These are phyloP conservation scores for Agrenia bidenticulata DNA, from an alignment of 2,888 invertebrate species.

Conservation along the genomic window DNA sequence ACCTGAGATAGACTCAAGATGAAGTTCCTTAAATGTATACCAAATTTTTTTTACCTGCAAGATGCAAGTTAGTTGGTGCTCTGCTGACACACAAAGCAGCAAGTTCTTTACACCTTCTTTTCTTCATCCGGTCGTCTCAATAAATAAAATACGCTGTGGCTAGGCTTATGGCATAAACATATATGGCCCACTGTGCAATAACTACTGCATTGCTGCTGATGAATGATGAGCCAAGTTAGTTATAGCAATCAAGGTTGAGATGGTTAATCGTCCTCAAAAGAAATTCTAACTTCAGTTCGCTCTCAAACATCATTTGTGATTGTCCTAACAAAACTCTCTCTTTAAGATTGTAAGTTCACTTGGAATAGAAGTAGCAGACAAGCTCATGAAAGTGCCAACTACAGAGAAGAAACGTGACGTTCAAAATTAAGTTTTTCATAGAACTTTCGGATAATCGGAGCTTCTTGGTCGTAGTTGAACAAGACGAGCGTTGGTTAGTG, in stretches of 20 bases:
- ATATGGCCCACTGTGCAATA: constrained; percentile 9
- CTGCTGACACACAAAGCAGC: constrained; percentile 52
- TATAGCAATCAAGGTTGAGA: neutral
- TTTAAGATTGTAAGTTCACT: constrained; percentile 7
- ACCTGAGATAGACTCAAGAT: neutral
- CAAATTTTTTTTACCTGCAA: constrained; percentile 5
- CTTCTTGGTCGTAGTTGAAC: neutral
- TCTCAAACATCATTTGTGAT: constrained; percentile 35
- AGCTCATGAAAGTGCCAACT: neutral
- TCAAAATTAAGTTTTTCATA: neutral
- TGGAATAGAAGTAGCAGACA: neutral
- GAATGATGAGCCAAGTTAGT: neutral
- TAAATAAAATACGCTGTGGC: neutral
- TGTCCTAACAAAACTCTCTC: constrained; percentile 29
- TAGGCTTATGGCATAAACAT: neutral
- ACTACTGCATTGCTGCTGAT: constrained; percentile 9
- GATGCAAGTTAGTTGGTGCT: constrained; percentile 34
- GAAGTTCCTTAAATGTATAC: neutral
- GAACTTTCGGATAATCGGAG: constrained; percentile 2
- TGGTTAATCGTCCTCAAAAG: constrained; percentile 15
- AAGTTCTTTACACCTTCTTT: constrained; percentile 46
- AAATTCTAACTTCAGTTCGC: constrained; percentile 39
- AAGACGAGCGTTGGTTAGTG: neutral
- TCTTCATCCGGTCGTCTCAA: constrained; percentile 48
- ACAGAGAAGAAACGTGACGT: too few species aligned